Evolutionary conservation across 2,797 vertebrate species (phyloP), one percentile per base, ranked within the genome.

Genomic region (Tamandua tetradactyla): DNA sequence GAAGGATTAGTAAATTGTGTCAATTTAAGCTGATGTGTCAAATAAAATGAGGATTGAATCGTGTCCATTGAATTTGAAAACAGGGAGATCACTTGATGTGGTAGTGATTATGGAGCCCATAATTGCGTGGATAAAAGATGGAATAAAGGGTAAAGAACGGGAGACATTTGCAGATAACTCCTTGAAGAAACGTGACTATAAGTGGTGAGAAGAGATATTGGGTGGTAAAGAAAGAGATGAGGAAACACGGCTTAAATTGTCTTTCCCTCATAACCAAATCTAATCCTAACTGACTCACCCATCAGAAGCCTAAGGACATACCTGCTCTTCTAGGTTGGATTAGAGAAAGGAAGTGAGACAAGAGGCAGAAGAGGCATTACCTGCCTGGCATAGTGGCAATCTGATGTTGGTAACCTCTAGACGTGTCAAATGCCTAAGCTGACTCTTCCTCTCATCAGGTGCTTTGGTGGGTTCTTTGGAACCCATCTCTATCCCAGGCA

Each of bases 121-220:
- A 14, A 74, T 44, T 35, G 74, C 66, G 89, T 47, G 10, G 18
- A 68, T 55, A 78, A 57, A 83, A 64, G 7, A 10, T 20, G 62
- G 22, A 30, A 69, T 27, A 23, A 68, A 57, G 22, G 35, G 23
- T 49, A 37, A 82, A 75, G 47, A 89, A 75, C 6, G 69, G 27
- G 20, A 78, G 47, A 92, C 20, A 71, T 37, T 49, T 49, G 11
- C 27, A 59, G 20, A 15, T 88, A 85, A 71, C 17, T 89, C 52
- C 88, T 88, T 55, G 14, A 86, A 86, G 92, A 69, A 92, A 7
- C 9, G 64, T 93, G 57, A 47, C 44, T 42, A 82, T 76, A 68
- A 81, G 71, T 78, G 37, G 12, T 74, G 27, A 80, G 35, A 87
- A 86, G 20, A 79, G 30, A 64, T 52, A 61, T 22, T 32, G 22